phyloP scores from a whole-genome alignment of 2,888 invertebrate species.

The Agrotis ipsilon region DNA sequence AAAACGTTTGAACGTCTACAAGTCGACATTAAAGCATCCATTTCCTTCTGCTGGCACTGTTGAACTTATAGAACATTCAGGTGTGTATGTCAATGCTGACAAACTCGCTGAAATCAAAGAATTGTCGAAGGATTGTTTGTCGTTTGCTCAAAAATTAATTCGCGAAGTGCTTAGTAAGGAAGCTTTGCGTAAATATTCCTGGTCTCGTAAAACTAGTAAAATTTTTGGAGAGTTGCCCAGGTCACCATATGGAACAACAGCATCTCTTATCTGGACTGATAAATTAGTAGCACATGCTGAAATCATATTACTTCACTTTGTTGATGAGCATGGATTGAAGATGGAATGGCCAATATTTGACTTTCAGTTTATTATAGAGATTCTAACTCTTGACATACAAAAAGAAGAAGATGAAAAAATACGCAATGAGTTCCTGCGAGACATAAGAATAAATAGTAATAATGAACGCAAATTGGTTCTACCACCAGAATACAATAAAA shows the following conservation, averaged over 20 bases:
- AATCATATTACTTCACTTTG: slow-evolving; percentile 2
- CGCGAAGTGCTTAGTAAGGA: background rate
- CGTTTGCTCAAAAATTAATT: background rate
- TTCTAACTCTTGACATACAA: background rate
- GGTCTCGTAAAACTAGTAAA: background rate
- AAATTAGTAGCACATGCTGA: slow-evolving; percentile 1
- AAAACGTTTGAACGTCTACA: too few species aligned
- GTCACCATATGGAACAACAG: too few species aligned
- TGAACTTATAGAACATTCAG: slow-evolving; percentile 9
- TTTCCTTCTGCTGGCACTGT: background rate
- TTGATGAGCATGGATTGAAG: background rate
- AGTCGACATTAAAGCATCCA: slow-evolving; percentile 5
- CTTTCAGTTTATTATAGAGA: background rate
- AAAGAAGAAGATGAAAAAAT: background rate
- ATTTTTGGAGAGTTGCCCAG: too few species aligned
- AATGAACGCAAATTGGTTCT: too few species aligned
- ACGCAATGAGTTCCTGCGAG: background rate
- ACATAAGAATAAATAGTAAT: too few species aligned
- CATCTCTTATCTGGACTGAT: too few species aligned
- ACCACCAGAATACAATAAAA: background rate
- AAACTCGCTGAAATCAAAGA: background rate
- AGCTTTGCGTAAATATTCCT: slow-evolving; percentile 5
- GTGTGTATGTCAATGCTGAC: background rate
- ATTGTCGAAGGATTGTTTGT: too few species aligned
- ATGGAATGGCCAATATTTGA: slow-evolving; percentile 6